Evolutionary conservation across 2,797 vertebrate genomes (phyloP).

Genomic region (Peromyscus melanophrys): DNA sequence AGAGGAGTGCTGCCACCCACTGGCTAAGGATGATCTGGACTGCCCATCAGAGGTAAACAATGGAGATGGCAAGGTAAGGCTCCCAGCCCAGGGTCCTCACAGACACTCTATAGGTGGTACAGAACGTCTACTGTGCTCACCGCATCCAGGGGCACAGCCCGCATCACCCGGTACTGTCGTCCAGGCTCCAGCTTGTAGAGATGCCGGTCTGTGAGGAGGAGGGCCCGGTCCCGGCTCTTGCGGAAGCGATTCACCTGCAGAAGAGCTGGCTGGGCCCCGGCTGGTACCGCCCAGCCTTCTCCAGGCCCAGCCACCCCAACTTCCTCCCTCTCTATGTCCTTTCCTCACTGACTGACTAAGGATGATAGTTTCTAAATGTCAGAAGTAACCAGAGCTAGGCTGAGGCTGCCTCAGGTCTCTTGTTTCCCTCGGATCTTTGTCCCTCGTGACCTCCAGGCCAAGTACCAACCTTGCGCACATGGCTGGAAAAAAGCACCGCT

Average conservation of each 20-base stretch:
- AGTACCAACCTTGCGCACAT: slow-evolving; percentile 93
- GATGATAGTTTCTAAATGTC: background rate
- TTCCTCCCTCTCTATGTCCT: background rate
- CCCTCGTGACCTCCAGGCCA: background rate
- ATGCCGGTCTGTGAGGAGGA: slow-evolving; percentile 94
- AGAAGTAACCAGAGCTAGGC: background rate
- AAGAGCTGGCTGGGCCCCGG: background rate
- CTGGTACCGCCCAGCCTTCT: background rate
- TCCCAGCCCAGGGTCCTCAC: background rate
- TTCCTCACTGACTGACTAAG: background rate
- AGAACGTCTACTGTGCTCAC: slow-evolving; percentile 88
- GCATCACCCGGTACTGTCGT: slow-evolving; percentile 94
- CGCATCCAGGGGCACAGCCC: slow-evolving; percentile 90
- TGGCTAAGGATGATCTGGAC: background rate
- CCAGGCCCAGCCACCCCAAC: background rate
- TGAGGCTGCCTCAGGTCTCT: too few relatives aligned
- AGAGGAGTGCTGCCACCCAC: background rate
- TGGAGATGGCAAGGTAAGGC: background rate
- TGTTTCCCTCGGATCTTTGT: too few relatives aligned
- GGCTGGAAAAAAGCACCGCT: slow-evolving; percentile 93
- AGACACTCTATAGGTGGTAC: background rate
- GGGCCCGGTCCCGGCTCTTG: slow-evolving; percentile 93
- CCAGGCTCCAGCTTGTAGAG: slow-evolving; percentile 95
- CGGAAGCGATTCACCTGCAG: slow-evolving; percentile 93
- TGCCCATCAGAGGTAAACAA: background rate